Evolutionary conservation across 2,797 vertebrate genomes (phyloP).

Genomic region (Falco rusticolus): DNA sequence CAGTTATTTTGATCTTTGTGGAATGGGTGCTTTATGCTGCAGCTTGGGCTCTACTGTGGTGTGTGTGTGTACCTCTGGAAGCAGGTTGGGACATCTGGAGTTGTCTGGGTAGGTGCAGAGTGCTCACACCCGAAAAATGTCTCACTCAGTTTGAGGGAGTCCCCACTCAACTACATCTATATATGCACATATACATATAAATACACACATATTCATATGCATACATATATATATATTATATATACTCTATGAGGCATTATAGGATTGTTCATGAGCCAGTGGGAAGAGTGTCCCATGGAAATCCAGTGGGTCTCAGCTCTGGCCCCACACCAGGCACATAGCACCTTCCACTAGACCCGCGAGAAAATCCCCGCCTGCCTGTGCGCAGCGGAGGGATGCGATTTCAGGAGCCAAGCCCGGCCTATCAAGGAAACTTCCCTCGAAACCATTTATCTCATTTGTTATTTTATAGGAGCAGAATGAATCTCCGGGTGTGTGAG

Average conservation of each 20-base stretch:
- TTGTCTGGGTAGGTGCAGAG: neutral
- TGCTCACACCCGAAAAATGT: rapidly evolving
- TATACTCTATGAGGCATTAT: rapidly evolving
- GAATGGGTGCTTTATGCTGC: rapidly evolving
- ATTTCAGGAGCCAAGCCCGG: neutral
- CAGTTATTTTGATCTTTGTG: rapidly evolving
- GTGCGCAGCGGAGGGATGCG: rapidly evolving
- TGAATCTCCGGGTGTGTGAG: neutral
- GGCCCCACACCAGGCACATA: rapidly evolving
- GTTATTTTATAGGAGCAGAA: neutral
- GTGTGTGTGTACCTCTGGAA: neutral
- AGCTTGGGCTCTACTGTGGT: rapidly evolving
- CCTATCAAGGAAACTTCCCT: constrained; percentile 40
- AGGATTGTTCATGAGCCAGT: rapidly evolving
- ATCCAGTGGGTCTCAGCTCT: rapidly evolving
- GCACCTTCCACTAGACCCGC: neutral
- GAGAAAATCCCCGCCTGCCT: neutral
- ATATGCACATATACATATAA: rapidly evolving
- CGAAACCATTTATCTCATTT: neutral
- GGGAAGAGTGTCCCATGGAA: rapidly evolving
- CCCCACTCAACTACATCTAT: rapidly evolving
- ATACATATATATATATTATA: rapidly evolving
- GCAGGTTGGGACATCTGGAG: neutral
- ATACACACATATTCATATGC: neutral
- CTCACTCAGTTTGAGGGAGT: neutral